Evolutionary conservation across 2,888 invertebrate genomes (phyloP), one percentile per base, ranked within the genome.

Genomic region (Platerodrilus igneus): DNA sequence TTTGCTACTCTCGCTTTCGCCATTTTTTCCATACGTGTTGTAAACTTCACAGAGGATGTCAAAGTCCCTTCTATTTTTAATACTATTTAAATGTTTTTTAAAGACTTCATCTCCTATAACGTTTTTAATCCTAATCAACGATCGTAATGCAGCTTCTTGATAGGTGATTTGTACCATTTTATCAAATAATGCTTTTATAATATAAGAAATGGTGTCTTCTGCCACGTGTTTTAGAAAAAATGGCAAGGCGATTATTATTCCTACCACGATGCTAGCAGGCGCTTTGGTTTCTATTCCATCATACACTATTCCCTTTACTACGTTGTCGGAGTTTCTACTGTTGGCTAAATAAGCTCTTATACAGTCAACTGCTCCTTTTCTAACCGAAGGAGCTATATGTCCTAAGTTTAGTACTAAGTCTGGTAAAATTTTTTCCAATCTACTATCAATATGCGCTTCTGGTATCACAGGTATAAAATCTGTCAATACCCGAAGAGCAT

Each of bases 321-420:
- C 78, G 36, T 76, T 74, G 50, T 87, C 82, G 0, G 81, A 75
- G 51, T 81, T 76, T 16, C 74, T 74, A 32, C 83, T 82, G 57
- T 82, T 77, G 4, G 76, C 70, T 22, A 88, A 73, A 61, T 86
- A 87, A 13, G 81, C 80, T 52, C 83, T 75, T 3, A 89, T 65
- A 1, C 84, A 81, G 56, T 88, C 88, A 18, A 87, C 66, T 0
- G 87, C 83, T 4, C 84, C 85, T 65, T 86, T 87, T 8, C 87
- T 73, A 1, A 89, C 84, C 1, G 87, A 86, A 0, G 87, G 87
- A 0, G 86, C 85, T 28, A 76, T 74, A 61, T 88, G 86, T 3
- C 88, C 87, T 31, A 91, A 69, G 67, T 89, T 90, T 51, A 79
- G 78, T 17, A 89, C 78, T 33, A 89, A 72, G 61, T 84, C 82